A percentile compares a stretch with the other conserved stretches of the same genome.
Evolutionary conservation across 2,888 invertebrate species (phyloP).

Genomic region (Melieria crassipennis): DNA sequence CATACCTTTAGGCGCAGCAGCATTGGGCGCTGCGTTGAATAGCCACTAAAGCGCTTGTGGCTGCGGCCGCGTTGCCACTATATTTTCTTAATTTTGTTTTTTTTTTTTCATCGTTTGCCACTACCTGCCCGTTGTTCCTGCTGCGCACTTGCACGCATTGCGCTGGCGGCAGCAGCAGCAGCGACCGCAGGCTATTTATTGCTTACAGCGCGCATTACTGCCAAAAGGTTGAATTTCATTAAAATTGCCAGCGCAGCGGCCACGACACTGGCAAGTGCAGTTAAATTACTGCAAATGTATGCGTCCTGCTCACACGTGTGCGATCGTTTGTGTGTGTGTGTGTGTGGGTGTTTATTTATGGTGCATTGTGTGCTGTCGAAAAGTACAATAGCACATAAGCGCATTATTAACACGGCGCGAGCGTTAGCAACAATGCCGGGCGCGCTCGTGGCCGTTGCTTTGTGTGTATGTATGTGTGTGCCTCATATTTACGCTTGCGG

Average conservation of each 20-base stretch:
- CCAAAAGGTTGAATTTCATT: slow-evolving; percentile 23
- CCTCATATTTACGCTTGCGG: slow-evolving; percentile 20
- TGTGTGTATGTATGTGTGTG: slow-evolving; percentile 14
- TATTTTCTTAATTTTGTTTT: no score
- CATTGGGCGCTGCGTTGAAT: no score
- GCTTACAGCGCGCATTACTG: slow-evolving; percentile 8
- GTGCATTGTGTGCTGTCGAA: slow-evolving; percentile 22
- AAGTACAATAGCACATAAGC: slow-evolving; percentile 56
- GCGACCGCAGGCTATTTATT: slow-evolving; percentile 26
- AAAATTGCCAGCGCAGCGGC: slow-evolving; percentile 21
- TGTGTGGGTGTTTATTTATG: neutral
- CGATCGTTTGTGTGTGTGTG: slow-evolving; percentile 2
- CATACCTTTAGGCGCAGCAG: neutral
- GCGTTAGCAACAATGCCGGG: slow-evolving; percentile 38
- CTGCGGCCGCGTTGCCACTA: neutral
- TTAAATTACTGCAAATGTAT: slow-evolving; percentile 22
- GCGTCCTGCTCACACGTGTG: neutral
- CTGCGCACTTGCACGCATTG: no score
- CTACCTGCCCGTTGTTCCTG: no score
- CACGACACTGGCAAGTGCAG: slow-evolving; percentile 4
- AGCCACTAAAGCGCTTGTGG: neutral
- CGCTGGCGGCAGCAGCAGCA: neutral
- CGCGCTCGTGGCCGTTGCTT: slow-evolving; percentile 16
- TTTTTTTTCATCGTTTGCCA: no score
- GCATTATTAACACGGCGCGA: slow-evolving; percentile 53